A percentile compares a stretch with the other conserved stretches of the same genome.
Evolutionary conservation across 2,797 vertebrate genomes (phyloP).

Genomic region (Hephaestus fuliginosus): DNA sequence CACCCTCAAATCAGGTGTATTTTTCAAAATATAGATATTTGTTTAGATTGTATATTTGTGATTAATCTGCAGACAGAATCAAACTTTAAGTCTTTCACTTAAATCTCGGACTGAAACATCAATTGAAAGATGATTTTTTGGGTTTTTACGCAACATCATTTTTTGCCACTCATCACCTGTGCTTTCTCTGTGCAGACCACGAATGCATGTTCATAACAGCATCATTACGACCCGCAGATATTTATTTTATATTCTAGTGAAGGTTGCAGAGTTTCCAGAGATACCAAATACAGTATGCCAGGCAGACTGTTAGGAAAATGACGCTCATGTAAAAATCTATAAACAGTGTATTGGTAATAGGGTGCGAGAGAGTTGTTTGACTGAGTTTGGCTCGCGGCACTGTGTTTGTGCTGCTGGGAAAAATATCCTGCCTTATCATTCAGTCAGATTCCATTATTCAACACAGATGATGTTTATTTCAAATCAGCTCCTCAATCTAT

Average conservation of each 20-base stretch:
- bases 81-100: neutral
- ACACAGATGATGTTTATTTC: slow-evolving; percentile 5
- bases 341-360: neutral
- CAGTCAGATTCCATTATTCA: slow-evolving; percentile 10
- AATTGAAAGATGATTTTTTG: neutral
- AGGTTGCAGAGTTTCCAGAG: slow-evolving; percentile 2
- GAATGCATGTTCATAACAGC: neutral
- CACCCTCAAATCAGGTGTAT: too few relatives aligned
- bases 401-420: neutral
- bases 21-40: too few relatives aligned
- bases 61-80: too few relatives aligned
- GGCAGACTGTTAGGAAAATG: neutral
- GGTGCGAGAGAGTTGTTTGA: slow-evolving; percentile 5
- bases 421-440: neutral
- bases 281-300: neutral
- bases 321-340: neutral
- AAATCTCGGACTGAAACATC: neutral
- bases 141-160: neutral
- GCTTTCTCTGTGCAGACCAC: neutral
- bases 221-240: neutral
- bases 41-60: too few relatives aligned
- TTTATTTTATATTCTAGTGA: neutral
- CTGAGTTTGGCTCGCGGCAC: slow-evolving; percentile 5
- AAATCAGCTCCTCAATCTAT: neutral
- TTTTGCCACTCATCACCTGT: neutral